These are phyloP conservation scores for Tragelaphus oryx DNA, from an alignment of 2,797 vertebrate species.

Conservation along the genomic window DNA sequence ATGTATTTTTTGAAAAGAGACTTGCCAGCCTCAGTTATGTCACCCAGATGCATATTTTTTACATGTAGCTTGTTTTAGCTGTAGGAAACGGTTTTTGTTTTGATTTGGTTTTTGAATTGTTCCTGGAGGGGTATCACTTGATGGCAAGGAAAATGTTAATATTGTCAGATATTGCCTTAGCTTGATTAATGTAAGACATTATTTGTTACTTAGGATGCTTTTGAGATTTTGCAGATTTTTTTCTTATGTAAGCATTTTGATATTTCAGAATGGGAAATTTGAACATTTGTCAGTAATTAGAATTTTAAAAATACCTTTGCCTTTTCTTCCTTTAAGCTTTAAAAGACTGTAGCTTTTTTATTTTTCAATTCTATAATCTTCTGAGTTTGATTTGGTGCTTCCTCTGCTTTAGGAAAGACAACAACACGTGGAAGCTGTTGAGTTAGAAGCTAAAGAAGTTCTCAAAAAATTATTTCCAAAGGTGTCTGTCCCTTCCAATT, in stretches of 20 bases:
- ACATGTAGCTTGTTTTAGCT: background rate
- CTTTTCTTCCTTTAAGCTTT: constrained; percentile 42
- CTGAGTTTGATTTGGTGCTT: constrained; percentile 35
- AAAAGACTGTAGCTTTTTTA: constrained; percentile 1
- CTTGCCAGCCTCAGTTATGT: background rate
- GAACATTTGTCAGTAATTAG: constrained; percentile 43
- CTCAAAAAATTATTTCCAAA: constrained; percentile 93
- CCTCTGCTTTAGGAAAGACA: constrained; percentile 88
- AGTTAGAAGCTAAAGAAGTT: constrained; percentile 88
- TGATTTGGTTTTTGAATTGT: background rate
- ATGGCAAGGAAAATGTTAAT: constrained; percentile 31
- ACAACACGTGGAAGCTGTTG: constrained; percentile 82
- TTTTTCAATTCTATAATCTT: background rate
- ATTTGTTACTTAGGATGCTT: constrained; percentile 29
- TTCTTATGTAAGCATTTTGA: constrained; percentile 40
- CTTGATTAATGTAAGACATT: background rate
- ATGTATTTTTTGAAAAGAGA: background rate
- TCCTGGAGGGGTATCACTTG: background rate
- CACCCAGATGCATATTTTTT: background rate
- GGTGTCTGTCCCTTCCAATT: constrained; percentile 86
- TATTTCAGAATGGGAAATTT: constrained; percentile 30
- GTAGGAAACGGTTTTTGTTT: background rate
- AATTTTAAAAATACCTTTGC: background rate
- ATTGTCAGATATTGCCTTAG: constrained; percentile 2
- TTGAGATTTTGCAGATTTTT: constrained; percentile 52